Percentiles rank a stretch among this genome's conserved stretches.
Conservation (phyloP, 2,797 vertebrate genomes). For the Sorex maritimensis region DNA sequence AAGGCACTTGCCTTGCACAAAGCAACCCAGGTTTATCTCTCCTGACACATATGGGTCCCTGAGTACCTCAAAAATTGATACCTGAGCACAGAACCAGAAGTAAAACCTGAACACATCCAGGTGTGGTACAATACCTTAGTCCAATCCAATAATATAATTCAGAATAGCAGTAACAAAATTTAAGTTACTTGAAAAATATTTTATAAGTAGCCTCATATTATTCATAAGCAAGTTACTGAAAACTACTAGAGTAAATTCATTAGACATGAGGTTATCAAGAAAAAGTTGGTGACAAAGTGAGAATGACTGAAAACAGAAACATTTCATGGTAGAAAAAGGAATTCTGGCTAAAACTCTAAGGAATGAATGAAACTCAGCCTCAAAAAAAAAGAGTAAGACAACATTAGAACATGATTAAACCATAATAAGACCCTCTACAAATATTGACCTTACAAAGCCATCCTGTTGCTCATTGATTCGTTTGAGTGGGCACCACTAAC, state of each 20-base stretch:
- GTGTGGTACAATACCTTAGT: too few relatives aligned
- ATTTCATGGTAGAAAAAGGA: slow-evolving; percentile 22
- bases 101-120: too few relatives aligned
- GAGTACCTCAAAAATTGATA: too few relatives aligned
- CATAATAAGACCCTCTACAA: neutral
- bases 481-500: too few relatives aligned
- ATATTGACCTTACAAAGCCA: neutral
- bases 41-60: too few relatives aligned
- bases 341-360: slow-evolving; percentile 35
- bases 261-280: neutral
- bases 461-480: too few relatives aligned
- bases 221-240: neutral
- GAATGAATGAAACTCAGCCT: slow-evolving; percentile 65
- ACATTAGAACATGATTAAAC: neutral
- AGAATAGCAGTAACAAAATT: neutral
- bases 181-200: slow-evolving; percentile 19
- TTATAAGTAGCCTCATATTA: neutral
- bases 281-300: neutral
- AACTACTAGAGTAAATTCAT: neutral
- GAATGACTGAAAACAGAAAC: neutral
- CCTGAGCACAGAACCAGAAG: too few relatives aligned
- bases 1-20: too few relatives aligned
- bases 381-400: neutral
- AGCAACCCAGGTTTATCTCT: too few relatives aligned
- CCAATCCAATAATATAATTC: too few relatives aligned